A percentile compares a stretch with the other conserved stretches of the same genome.
phyloP scores from a whole-genome alignment of 2,888 invertebrate species.

The Mesorhabditis belari region DNA sequence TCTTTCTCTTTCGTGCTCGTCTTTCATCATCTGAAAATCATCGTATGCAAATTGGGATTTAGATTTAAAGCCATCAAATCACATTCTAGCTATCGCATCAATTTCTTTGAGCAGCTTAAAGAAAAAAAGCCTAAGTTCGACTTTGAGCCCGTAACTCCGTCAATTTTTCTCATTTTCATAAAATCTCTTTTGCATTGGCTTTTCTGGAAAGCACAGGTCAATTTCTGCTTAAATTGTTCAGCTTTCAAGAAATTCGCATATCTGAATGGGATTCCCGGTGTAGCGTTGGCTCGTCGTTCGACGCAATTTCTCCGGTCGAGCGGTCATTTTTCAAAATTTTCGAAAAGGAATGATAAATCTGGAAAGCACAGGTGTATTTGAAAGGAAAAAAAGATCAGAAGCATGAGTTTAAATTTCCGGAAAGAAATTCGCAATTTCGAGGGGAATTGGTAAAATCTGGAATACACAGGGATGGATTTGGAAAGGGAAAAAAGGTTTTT shows the following conservation, averaged over 20 bases:
- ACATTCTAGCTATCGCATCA: too few relatives aligned
- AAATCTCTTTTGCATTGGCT: too few relatives aligned
- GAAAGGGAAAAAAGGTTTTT: too few relatives aligned
- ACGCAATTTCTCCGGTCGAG: background rate
- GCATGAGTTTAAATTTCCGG: too few relatives aligned
- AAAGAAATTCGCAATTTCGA: too few relatives aligned
- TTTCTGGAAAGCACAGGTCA: background rate
- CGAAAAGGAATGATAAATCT: background rate
- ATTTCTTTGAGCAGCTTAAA: too few relatives aligned
- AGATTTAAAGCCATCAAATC: too few relatives aligned
- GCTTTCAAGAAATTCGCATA: too few relatives aligned
- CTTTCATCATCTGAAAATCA: conserved; percentile 35
- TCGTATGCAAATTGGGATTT: too few relatives aligned
- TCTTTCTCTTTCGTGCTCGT: conserved; percentile 49
- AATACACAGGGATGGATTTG: too few relatives aligned
- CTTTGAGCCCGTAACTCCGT: too few relatives aligned
- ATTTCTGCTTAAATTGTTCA: background rate
- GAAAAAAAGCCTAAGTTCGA: background rate
- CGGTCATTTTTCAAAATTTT: background rate
- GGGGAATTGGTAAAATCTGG: too few relatives aligned
- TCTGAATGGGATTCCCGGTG: background rate
- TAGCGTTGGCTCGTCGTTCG: background rate
- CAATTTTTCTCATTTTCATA: background rate
- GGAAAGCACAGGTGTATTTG: background rate
- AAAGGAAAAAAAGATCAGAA: background rate